phyloP scores from a whole-genome alignment of 2,888 invertebrate species.

The Acanthacorydalis orientalis region DNA sequence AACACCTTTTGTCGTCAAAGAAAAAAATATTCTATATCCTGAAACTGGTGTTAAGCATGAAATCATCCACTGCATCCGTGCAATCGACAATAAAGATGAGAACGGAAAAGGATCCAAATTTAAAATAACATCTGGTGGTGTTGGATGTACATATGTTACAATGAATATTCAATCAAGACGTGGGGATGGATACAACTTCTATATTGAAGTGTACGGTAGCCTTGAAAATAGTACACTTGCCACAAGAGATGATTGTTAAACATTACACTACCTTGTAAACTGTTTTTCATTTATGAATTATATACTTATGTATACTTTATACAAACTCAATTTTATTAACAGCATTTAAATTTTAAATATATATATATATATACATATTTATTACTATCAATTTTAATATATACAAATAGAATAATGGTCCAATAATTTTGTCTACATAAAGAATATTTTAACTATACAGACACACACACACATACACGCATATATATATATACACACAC shows the following conservation, averaged over 20 bases:
- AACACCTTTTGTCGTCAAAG: not conserved
- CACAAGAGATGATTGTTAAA: not conserved
- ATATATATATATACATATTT: no score
- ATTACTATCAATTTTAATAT: no score
- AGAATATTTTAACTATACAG: no score
- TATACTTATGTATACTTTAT: no score
- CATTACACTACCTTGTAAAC: not conserved
- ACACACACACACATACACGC: no score
- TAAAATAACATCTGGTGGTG: constrained; percentile 1
- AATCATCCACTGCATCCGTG: not conserved
- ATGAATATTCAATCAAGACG: constrained; percentile 1
- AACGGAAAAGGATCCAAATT: not conserved
- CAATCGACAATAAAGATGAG: not conserved
- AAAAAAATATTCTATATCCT: not conserved
- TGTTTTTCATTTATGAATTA: no score
- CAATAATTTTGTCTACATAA: no score
- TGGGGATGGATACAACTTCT: not conserved
- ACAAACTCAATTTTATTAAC: no score
- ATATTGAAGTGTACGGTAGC: constrained; percentile 1
- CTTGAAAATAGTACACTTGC: not conserved
- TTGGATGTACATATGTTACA: not conserved
- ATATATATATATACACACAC: no score
- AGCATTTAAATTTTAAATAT: no score
- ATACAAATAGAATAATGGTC: no score
- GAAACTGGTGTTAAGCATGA: not conserved